These are phyloP conservation scores for Globia sparganii DNA, from an alignment of 2,888 invertebrate species.

Conservation along the genomic window DNA sequence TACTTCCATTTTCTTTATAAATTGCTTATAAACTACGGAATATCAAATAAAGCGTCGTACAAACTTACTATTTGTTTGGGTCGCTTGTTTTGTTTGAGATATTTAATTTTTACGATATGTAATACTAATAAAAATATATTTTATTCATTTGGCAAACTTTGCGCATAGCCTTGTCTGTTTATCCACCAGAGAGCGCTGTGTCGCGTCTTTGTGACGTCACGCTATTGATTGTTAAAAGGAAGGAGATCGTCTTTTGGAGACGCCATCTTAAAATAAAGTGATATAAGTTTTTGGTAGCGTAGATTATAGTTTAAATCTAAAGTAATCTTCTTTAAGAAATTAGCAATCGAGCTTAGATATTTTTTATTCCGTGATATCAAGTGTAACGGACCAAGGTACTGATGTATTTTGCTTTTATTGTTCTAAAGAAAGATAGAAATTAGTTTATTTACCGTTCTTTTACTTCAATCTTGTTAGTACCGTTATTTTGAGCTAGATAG, in stretches of 20 bases:
- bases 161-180: constrained; percentile 8
- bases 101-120: neutral
- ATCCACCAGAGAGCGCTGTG: constrained; percentile 79
- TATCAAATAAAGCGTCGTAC: neutral
- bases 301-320: constrained; percentile 88
- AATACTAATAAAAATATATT: constrained; percentile 15
- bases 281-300: constrained; percentile 92
- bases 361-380: constrained; percentile 90
- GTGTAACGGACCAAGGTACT: constrained; percentile 95
- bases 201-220: constrained; percentile 90
- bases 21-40: no score
- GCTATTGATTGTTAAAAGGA: constrained; percentile 86
- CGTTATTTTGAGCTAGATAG: constrained; percentile 79
- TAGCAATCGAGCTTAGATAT: constrained; percentile 84
- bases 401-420: constrained; percentile 87
- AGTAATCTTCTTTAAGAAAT: constrained; percentile 87
- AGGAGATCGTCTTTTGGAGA: constrained; percentile 89
- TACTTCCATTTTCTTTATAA: neutral
- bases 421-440: constrained; percentile 77
- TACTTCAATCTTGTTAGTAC: constrained; percentile 81
- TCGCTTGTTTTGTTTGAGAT: neutral
- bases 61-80: neutral
- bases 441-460: constrained; percentile 88
- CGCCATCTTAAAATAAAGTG: constrained; percentile 91
- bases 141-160: constrained; percentile 51